Conservation (phyloP, 2,113 vertebrate genomes). For the Scartelaos histophorus region DNA sequence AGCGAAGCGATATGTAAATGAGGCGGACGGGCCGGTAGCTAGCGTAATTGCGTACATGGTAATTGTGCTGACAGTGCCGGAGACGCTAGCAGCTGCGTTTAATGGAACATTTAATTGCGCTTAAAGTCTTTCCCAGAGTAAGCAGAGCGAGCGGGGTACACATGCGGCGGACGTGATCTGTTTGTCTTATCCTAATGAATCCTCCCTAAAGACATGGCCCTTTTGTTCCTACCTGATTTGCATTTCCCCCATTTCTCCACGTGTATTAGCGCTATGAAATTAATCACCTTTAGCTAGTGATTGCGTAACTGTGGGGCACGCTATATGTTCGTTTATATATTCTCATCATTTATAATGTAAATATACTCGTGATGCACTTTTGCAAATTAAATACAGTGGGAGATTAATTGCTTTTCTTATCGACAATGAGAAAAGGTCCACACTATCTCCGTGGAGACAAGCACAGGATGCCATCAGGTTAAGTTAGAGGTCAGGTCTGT, state of each 20-base stretch:
- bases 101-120: constrained; percentile 74
- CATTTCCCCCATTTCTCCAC: constrained; percentile 10
- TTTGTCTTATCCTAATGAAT: constrained; percentile 42
- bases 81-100: constrained; percentile 72
- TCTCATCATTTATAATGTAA: not conserved
- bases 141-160: constrained; percentile 51
- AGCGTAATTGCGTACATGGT: constrained; percentile 66
- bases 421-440: too few relatives aligned
- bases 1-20: constrained; percentile 47
- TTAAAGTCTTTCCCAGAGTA: constrained; percentile 65
- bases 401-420: not conserved
- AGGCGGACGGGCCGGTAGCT: constrained; percentile 29
- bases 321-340: not conserved
- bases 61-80: constrained; percentile 70
- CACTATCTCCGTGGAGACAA: too few relatives aligned
- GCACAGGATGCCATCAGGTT: too few relatives aligned
- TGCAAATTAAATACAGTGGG: not conserved
- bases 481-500: too few relatives aligned
- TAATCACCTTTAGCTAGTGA: constrained; percentile 2
- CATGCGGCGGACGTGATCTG: constrained; percentile 49
- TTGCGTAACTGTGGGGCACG: not conserved
- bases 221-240: constrained; percentile 21
- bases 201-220: constrained; percentile 21
- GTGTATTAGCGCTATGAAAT: not conserved
- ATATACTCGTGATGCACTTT: not conserved